A percentile compares a stretch with the other conserved stretches of the same genome.
Evolutionary conservation across 2,888 invertebrate genomes (phyloP).

Genomic region (Drosophila ustulata): DNA sequence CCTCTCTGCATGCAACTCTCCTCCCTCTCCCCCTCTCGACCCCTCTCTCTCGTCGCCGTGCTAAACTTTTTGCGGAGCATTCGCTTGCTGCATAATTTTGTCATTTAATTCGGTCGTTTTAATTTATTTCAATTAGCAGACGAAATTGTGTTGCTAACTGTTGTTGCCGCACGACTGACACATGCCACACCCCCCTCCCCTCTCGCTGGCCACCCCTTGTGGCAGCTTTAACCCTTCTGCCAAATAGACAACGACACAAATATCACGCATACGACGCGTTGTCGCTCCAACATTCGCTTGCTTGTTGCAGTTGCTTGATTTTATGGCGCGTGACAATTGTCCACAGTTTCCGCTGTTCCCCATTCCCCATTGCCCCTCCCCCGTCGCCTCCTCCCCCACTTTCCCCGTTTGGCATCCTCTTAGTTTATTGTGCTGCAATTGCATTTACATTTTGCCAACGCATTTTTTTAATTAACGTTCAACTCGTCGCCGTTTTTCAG

Average conservation of each 20-base stretch:
- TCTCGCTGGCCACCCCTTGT: neutral
- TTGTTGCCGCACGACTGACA: constrained; percentile 57
- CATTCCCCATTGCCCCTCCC: neutral
- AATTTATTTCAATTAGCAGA: constrained; percentile 78
- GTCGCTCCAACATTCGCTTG: constrained; percentile 20
- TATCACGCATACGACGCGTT: constrained; percentile 71
- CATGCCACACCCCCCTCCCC: constrained; percentile 39
- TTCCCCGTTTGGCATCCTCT: neutral
- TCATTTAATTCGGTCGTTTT: constrained; percentile 62
- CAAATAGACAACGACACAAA: constrained; percentile 9
- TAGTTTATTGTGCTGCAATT: constrained; percentile 76
- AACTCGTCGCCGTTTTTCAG: constrained; percentile 25
- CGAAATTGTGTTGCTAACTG: constrained; percentile 68
- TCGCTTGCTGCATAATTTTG: constrained; percentile 52
- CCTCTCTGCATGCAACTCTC: neutral
- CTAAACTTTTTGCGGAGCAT: constrained; percentile 24
- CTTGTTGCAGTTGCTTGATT: constrained; percentile 65
- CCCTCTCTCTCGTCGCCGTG: neutral
- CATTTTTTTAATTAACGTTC: constrained; percentile 78
- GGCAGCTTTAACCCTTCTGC: constrained; percentile 4
- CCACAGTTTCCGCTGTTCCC: constrained; percentile 36
- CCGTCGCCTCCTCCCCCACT: neutral
- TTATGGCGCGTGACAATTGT: constrained; percentile 81
- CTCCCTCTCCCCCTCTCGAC: too few species aligned
- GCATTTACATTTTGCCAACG: constrained; percentile 78